Evolutionary conservation across 1,140 invertebrate genomes (phyloP).

Genomic region (Caenorhabditis latens): DNA sequence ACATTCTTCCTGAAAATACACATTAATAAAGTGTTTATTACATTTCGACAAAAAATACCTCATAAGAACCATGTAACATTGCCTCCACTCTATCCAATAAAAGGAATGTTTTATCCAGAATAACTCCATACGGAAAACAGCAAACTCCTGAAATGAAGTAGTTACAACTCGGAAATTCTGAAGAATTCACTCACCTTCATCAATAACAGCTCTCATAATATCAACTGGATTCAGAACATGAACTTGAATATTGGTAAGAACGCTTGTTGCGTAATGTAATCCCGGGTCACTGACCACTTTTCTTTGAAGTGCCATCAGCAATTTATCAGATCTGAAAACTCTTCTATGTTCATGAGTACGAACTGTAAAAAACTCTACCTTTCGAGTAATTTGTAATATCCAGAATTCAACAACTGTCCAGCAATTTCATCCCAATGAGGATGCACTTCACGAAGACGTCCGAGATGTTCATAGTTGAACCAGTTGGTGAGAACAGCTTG

Average conservation of each 20-base stretch:
- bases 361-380: not conserved
- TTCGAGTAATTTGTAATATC: constrained; percentile 74
- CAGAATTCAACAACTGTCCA: constrained; percentile 74
- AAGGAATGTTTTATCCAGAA: constrained; percentile 72
- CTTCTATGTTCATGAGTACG: not conserved
- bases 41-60: not conserved
- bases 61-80: constrained; percentile 62
- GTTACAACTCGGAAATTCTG: not conserved
- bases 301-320: constrained; percentile 73
- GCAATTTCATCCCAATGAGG: constrained; percentile 74
- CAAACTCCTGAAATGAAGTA: constrained; percentile 69
- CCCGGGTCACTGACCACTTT: constrained; percentile 66
- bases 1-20: constrained; percentile 58
- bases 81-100: constrained; percentile 70
- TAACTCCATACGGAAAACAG: constrained; percentile 76
- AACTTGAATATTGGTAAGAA: constrained; percentile 75
- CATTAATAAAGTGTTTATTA: not conserved
- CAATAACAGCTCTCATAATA: constrained; percentile 74
- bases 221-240: constrained; percentile 77
- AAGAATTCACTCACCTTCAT: constrained; percentile 70
- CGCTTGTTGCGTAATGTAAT: constrained; percentile 65
- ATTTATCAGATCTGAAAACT: constrained; percentile 66
- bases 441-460: constrained; percentile 62
- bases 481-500: constrained; percentile 55
- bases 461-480: constrained; percentile 60